phyloP scores from a whole-genome alignment of 2,888 invertebrate species.

The Panopea generosa region DNA sequence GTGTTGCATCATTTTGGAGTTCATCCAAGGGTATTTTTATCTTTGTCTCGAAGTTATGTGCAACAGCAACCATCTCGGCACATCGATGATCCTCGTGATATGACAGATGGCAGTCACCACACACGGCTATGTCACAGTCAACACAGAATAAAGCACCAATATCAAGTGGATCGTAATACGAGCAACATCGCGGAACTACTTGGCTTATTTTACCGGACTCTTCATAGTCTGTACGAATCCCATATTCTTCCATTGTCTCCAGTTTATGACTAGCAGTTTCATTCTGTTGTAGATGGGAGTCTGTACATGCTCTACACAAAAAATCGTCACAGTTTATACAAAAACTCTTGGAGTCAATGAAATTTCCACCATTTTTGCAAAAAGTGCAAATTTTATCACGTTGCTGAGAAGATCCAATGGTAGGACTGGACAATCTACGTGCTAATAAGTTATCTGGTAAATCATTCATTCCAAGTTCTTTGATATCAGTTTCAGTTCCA shows the following conservation, averaged over 20 bases:
- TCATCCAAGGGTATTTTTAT: constrained; percentile 72
- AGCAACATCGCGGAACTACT: constrained; percentile 72
- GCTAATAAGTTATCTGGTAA: constrained; percentile 76
- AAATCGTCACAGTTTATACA: constrained; percentile 78
- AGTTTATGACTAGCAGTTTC: constrained; percentile 74
- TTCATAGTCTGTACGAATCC: constrained; percentile 51
- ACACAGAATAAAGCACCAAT: constrained; percentile 77
- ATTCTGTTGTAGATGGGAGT: constrained; percentile 66
- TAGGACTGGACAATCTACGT: constrained; percentile 67
- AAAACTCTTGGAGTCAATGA: constrained; percentile 66
- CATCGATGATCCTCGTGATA: constrained; percentile 74
- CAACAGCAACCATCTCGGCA: constrained; percentile 76
- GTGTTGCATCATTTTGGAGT: constrained; percentile 65
- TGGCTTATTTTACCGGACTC: constrained; percentile 52
- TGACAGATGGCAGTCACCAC: constrained; percentile 73
- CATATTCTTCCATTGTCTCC: constrained; percentile 67
- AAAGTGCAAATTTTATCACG: constrained; percentile 64
- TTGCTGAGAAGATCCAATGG: constrained; percentile 41
- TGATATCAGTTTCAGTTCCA: constrained; percentile 52
- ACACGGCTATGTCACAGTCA: constrained; percentile 76
- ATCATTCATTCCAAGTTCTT: constrained; percentile 42
- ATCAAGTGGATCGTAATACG: constrained; percentile 75
- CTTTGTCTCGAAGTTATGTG: constrained; percentile 77
- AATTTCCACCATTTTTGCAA: constrained; percentile 72
- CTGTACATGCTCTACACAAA: constrained; percentile 71